These are phyloP conservation scores for Clamator glandarius DNA, from an alignment of 2,797 vertebrate species.

Conservation along the genomic window DNA sequence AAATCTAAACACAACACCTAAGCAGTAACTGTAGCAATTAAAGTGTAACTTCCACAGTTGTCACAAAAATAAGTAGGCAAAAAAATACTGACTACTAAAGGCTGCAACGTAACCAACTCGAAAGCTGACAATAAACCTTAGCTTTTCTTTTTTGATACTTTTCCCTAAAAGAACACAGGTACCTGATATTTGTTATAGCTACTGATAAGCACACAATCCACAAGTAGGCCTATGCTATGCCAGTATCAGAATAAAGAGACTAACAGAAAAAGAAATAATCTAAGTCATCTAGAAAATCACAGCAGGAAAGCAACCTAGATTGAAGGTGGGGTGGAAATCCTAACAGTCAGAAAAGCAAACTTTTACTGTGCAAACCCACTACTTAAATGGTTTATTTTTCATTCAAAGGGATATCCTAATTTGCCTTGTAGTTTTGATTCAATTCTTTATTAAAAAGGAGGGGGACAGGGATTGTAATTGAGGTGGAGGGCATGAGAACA, in stretches of 20 bases:
- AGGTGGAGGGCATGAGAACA: neutral
- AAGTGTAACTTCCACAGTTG: neutral
- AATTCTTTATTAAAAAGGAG: neutral
- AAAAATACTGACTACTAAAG: neutral
- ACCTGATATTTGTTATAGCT: neutral
- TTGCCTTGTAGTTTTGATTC: neutral
- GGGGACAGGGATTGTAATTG: neutral
- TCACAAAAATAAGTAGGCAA: neutral
- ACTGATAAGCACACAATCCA: neutral
- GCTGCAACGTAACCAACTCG: neutral
- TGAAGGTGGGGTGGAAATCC: accelerated
- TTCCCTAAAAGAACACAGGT: neutral
- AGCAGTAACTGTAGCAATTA: neutral
- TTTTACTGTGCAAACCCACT: neutral
- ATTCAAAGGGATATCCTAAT: neutral
- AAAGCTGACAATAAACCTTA: neutral
- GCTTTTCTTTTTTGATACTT: neutral
- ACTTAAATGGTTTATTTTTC: neutral
- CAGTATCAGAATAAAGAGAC: neutral
- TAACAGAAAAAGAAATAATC: neutral
- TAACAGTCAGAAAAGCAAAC: neutral
- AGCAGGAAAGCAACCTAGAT: neutral
- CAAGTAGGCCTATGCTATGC: neutral
- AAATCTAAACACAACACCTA: neutral
- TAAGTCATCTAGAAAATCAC: neutral